phyloP scores from a whole-genome alignment of 2,888 invertebrate genomes.

The Bombylius major region DNA sequence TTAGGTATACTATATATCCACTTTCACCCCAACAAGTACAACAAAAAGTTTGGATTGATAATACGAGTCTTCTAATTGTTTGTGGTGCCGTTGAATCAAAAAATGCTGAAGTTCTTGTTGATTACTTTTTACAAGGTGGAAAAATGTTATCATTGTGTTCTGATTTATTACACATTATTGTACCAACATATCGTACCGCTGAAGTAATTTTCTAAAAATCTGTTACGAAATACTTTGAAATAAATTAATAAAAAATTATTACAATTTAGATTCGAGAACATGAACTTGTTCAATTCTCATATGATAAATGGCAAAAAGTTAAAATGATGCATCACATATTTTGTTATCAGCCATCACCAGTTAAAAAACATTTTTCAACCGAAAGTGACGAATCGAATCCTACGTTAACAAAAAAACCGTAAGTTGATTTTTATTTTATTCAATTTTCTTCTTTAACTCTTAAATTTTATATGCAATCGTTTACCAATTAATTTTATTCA shows the following conservation, averaged over 20 bases:
- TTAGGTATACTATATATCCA: constrained; percentile 51
- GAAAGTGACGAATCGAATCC: constrained; percentile 49
- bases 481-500: not conserved
- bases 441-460: too few species aligned
- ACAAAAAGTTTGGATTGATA: constrained; percentile 39
- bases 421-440: constrained; percentile 20
- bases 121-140: constrained; percentile 61
- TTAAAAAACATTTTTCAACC: constrained; percentile 67
- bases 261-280: constrained; percentile 55
- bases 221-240: not conserved
- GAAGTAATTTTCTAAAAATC: constrained; percentile 42
- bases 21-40: constrained; percentile 36
- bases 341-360: constrained; percentile 76
- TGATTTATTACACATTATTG: constrained; percentile 60
- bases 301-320: constrained; percentile 70
- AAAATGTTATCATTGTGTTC: constrained; percentile 67
- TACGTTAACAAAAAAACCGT: constrained; percentile 40
- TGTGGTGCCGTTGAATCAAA: constrained; percentile 60
- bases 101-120: constrained; percentile 52
- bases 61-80: constrained; percentile 59
- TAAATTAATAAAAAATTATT: not conserved
- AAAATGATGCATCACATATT: constrained; percentile 81
- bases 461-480: too few species aligned
- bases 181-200: constrained; percentile 72
- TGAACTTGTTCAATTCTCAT: constrained; percentile 71